Evolutionary conservation across 1,140 invertebrate species (phyloP).

Genomic region (Drosophila orena): DNA sequence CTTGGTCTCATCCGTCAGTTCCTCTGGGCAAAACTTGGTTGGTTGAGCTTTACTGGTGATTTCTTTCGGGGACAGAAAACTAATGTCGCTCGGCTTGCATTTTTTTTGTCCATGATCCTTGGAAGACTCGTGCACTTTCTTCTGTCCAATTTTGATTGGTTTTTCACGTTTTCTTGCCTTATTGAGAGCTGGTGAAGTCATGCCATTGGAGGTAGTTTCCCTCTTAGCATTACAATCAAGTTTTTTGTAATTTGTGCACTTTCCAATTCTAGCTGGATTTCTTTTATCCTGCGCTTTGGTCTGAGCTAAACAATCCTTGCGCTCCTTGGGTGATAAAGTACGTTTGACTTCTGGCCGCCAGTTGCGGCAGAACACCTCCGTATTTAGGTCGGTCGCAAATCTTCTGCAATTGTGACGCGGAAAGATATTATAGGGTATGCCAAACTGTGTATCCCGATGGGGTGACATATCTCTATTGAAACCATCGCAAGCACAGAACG

Average conservation of each 20-base stretch:
- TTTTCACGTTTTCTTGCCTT: background rate
- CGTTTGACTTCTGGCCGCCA: background rate
- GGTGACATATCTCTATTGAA: too few relatives aligned
- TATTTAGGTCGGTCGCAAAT: slow-evolving; percentile 43
- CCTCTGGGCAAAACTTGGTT: background rate
- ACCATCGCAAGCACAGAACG: background rate
- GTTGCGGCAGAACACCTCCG: slow-evolving; percentile 10
- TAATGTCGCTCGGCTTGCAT: too few relatives aligned
- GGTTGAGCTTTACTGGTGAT: too few relatives aligned
- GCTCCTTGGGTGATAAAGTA: background rate
- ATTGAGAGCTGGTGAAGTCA: background rate
- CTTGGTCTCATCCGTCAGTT: background rate
- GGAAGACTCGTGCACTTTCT: background rate
- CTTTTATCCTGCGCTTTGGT: background rate
- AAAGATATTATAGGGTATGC: background rate
- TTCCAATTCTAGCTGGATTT: background rate
- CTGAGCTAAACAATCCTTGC: background rate
- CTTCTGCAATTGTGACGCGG: background rate
- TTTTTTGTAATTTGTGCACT: background rate
- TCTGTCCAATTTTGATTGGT: background rate
- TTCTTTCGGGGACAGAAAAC: background rate
- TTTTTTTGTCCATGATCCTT: background rate
- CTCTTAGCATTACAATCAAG: background rate
- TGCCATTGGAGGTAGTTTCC: too few relatives aligned
- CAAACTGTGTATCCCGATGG: background rate